phyloP scores from a whole-genome alignment of 2,113 vertebrate genomes.

The Halcyon malimbica region DNA sequence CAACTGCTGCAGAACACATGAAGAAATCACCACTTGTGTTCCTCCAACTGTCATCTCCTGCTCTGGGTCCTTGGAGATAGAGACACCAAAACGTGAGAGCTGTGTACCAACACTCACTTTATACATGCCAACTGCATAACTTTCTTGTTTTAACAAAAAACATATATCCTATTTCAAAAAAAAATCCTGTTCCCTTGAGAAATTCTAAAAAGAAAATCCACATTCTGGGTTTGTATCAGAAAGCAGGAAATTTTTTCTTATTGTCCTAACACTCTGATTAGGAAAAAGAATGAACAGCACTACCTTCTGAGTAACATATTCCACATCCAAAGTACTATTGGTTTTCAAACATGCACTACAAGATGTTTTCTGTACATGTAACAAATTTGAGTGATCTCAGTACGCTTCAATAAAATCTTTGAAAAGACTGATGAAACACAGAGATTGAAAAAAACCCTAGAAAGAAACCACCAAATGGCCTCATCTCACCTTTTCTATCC shows the following conservation, averaged over 20 bases:
- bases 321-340: too few species aligned
- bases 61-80: accelerated
- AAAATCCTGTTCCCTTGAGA: background rate
- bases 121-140: background rate
- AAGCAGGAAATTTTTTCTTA: background rate
- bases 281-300: background rate
- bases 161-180: background rate
- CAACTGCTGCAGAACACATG: background rate
- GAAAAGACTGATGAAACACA: background rate
- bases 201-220: background rate
- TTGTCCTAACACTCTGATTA: too few species aligned
- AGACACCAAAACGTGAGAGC: accelerated
- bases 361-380: background rate
- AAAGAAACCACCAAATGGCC: background rate
- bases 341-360: background rate
- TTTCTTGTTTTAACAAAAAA: background rate
- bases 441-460: background rate
- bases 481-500: background rate
- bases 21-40: background rate
- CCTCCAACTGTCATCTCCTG: background rate
- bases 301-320: background rate
- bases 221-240: background rate
- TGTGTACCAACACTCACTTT: background rate
- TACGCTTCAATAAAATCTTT: background rate
- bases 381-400: background rate